Percentiles rank a stretch among this genome's conserved stretches.
Conservation (phyloP, 2,888 invertebrate species). For the Buathra laborator region DNA sequence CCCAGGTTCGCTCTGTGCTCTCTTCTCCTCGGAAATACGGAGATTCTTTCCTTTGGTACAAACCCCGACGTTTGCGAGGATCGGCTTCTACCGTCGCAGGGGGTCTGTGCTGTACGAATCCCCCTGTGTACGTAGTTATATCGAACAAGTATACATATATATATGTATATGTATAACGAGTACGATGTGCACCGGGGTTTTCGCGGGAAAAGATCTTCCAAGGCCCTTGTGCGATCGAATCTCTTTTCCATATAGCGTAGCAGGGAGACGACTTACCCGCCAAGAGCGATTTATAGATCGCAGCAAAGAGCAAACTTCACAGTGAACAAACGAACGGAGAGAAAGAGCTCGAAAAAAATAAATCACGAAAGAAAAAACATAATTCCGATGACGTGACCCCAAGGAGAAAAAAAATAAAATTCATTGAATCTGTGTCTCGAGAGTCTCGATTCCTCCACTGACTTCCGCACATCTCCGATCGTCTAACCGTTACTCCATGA, state of each 20-base stretch:
- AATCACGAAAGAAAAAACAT: neutral
- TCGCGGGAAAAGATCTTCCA: neutral
- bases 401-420: neutral
- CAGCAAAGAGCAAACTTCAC: neutral
- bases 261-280: neutral
- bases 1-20: constrained; percentile 54
- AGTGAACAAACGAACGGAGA: neutral
- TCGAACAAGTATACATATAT: neutral
- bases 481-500: neutral
- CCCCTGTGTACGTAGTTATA: neutral
- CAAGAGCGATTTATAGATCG: constrained; percentile 1
- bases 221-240: constrained; percentile 7
- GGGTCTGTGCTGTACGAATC: neutral
- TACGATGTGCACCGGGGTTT: neutral
- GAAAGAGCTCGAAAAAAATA: neutral
- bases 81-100: constrained; percentile 24
- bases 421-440: neutral
- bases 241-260: neutral
- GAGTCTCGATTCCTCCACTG: constrained; percentile 5
- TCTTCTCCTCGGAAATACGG: constrained; percentile 75
- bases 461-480: neutral
- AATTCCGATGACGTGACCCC: neutral
- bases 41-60: constrained; percentile 79
- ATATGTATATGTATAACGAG: neutral
- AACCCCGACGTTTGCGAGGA: constrained; percentile 39